Evolutionary conservation across 2,888 invertebrate genomes (phyloP).

Genomic region (Agonopterix arenella): DNA sequence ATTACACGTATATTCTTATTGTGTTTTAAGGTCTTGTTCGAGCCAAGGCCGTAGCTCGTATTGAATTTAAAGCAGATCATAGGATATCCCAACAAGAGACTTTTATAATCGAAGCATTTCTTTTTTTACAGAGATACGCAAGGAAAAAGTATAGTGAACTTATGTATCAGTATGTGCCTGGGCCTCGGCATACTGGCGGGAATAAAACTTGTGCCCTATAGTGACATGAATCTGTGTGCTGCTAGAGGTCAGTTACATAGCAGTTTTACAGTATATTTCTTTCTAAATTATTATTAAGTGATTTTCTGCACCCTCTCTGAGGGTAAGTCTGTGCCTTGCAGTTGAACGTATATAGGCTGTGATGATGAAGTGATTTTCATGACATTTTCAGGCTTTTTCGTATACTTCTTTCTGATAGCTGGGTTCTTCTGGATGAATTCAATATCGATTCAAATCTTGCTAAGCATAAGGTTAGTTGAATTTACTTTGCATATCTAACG

Average conservation of each 20-base stretch:
- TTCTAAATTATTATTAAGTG: not conserved
- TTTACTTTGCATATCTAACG: no score
- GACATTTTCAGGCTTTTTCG: constrained; percentile 64
- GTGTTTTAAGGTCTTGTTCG: no score
- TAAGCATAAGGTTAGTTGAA: constrained; percentile 70
- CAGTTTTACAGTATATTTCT: not conserved
- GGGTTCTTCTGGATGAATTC: constrained; percentile 83
- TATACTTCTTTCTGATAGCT: constrained; percentile 76
- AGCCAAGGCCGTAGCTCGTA: no score
- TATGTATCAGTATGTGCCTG: constrained; percentile 43
- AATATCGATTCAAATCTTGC: constrained; percentile 81
- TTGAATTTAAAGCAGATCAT: no score
- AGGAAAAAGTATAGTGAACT: constrained; percentile 57
- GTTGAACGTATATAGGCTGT: no score
- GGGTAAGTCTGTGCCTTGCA: no score
- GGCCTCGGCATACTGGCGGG: constrained; percentile 41
- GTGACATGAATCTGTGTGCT: constrained; percentile 48
- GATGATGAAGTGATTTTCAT: not conserved
- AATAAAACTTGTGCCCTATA: constrained; percentile 40
- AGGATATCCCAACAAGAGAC: no score
- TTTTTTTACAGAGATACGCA: constrained; percentile 52
- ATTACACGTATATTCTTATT: no score
- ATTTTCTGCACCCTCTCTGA: not conserved
- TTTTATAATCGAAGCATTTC: not conserved
- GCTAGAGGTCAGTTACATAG: constrained; percentile 38